A percentile compares a stretch with the other conserved stretches of the same genome.
Evolutionary conservation across 2,888 invertebrate genomes (phyloP).

Genomic region (Cephus sareptanus): DNA sequence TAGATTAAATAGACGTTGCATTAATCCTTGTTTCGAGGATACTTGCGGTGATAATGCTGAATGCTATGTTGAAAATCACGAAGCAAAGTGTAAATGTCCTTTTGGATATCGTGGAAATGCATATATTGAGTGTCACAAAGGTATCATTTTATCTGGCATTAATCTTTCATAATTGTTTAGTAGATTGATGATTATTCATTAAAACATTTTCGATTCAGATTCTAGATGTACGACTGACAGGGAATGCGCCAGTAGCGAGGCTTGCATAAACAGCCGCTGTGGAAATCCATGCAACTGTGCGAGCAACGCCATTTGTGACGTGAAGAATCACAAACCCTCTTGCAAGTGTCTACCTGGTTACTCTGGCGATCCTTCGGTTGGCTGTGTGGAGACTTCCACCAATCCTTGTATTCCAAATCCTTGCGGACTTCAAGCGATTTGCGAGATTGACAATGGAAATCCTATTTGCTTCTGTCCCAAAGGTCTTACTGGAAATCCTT

Average conservation of each 20-base stretch:
- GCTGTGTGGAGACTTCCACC: constrained; percentile 77
- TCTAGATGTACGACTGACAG: constrained; percentile 78
- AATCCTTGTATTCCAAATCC: constrained; percentile 87
- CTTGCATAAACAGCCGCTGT: constrained; percentile 82
- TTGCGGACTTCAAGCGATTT: constrained; percentile 87
- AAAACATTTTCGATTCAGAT: constrained; percentile 58
- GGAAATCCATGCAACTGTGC: constrained; percentile 84
- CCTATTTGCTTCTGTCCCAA: constrained; percentile 92
- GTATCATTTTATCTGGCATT: constrained; percentile 57
- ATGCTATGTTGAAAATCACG: constrained; percentile 81
- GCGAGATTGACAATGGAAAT: constrained; percentile 85
- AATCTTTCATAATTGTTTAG: neutral
- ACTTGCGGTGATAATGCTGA: constrained; percentile 86
- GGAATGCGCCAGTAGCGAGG: constrained; percentile 80
- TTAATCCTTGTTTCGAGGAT: constrained; percentile 83
- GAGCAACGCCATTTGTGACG: constrained; percentile 83
- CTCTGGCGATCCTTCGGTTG: constrained; percentile 78
- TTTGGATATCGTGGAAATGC: constrained; percentile 82
- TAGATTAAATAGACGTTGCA: constrained; percentile 84
- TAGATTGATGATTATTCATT: neutral
- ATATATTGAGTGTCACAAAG: constrained; percentile 76
- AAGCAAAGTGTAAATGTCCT: constrained; percentile 80
- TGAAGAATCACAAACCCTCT: constrained; percentile 79
- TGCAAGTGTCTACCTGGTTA: constrained; percentile 88
- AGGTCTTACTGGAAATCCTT: constrained; percentile 91